Evolutionary conservation across 2,888 invertebrate species (phyloP), one percentile per base, ranked within the genome.

Genomic region (Coelopa pilipes): DNA sequence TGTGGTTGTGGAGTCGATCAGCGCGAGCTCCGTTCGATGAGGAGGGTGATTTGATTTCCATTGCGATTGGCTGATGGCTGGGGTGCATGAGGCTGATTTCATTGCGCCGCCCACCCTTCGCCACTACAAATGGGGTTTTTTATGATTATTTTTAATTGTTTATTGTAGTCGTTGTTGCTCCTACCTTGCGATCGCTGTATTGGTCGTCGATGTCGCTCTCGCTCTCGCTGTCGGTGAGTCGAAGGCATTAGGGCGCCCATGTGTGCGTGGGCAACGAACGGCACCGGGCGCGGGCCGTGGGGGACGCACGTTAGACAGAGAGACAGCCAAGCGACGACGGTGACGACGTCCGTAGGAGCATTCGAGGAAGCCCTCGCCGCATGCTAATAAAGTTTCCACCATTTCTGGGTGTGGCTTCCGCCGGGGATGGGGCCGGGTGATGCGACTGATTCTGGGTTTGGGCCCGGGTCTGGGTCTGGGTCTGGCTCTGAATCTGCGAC

Each of bases 331-430:
- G 34, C 7, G 34, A 34, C 34, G 34, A 34, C 34, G 34, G 34
- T 7, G 34, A 34, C 7, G 34, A 4, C 4, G 34, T 34, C 34
- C 34, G 34, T 34, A 34, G 34, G 34, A 34, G 34, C 34, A 34
- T 34, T 34, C 34, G 34, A 34, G 34, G 34, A 63, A 55, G 10
- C 67, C n/a, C 67, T 24, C 62, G 21, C 53, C 34, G 59, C 57
- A 70, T 70, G 69, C 59, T 70, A 57, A 70, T 55, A 15, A 74
- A 66, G 70, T 53, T 79, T 78, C 65, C 66, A 65, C 60, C 17
- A 46, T 53, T 75, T 76, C 73, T 59, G 72, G 77, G 75, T 75
- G 75, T 78, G 76, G 76, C 74, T 82, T 81, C 78, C 77, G 76
- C 63, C 75, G 45, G 59, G 45, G 47, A n/a, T 53, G 47, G 34